Conservation (phyloP, 1,140 invertebrate genomes). For the Drosophila sucinea region DNA sequence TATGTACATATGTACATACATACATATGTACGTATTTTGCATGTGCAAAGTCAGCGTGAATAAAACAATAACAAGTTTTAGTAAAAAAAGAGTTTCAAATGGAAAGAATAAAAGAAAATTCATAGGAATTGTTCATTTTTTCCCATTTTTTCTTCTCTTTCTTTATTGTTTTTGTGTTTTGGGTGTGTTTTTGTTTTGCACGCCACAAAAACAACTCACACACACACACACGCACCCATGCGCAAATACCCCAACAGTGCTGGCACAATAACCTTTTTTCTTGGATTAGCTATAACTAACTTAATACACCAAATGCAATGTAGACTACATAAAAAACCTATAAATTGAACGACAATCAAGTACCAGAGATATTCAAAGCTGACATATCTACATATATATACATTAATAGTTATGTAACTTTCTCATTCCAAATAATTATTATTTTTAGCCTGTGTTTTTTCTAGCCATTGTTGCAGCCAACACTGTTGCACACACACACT, state of each 20-base stretch:
- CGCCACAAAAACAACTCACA: constrained; percentile 20
- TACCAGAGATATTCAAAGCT: background rate
- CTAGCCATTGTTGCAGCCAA: background rate
- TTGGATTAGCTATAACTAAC: background rate
- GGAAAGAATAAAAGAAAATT: background rate
- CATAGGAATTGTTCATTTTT: constrained; percentile 1
- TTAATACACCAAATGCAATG: background rate
- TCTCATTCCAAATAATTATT: background rate
- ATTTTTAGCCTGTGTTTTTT: background rate
- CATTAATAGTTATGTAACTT: background rate
- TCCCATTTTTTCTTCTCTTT: background rate
- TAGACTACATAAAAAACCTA: background rate
- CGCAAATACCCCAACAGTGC: background rate
- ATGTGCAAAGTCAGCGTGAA: constrained; percentile 3
- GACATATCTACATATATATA: no score
- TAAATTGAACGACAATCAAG: background rate
- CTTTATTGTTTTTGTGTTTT: constrained; percentile 9
- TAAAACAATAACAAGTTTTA: background rate
- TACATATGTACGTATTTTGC: background rate
- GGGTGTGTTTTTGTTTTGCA: constrained; percentile 50
- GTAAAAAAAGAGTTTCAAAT: background rate
- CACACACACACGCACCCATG: constrained; percentile 4
- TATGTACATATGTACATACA: background rate
- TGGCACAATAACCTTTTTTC: constrained; percentile 25
- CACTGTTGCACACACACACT: background rate